Conservation (phyloP, 2,113 vertebrate genomes). For the Brachyhypopomus gauderio region DNA sequence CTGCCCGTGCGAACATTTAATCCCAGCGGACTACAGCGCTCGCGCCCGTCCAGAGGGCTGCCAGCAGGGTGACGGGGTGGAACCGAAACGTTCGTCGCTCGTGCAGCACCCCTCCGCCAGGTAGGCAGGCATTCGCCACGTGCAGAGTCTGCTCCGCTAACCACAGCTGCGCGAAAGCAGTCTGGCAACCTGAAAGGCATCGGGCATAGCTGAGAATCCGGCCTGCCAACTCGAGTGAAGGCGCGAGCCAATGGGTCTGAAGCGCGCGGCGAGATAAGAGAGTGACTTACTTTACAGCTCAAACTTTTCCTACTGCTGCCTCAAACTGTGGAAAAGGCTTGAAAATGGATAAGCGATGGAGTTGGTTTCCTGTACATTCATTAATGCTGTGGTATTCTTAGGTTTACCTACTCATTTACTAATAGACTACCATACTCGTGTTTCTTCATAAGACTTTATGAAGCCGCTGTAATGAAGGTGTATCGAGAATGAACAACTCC, state of each 20-base stretch:
- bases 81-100: not conserved
- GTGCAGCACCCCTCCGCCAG: not conserved
- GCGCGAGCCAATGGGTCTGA: not conserved
- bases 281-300: not conserved
- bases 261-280: not conserved
- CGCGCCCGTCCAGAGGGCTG: not conserved
- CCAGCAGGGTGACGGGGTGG: not conserved
- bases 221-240: not conserved
- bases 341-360: too few relatives aligned
- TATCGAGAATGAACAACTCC: too few relatives aligned
- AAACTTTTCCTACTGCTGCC: not conserved
- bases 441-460: too few relatives aligned
- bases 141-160: not conserved
- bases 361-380: too few relatives aligned
- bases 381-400: too few relatives aligned
- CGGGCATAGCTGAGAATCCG: not conserved
- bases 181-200: conserved; percentile 1
- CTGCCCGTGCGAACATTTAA: not conserved
- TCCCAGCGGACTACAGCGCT: not conserved
- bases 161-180: not conserved
- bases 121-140: not conserved
- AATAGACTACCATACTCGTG: too few relatives aligned
- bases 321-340: too few relatives aligned
- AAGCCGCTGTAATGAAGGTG: too few relatives aligned
- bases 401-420: too few relatives aligned